A percentile compares a stretch with the other conserved stretches of the same genome.
These are phyloP conservation scores for Leptocoma aspasia DNA, from an alignment of 2,113 vertebrate species.

Conservation along the genomic window DNA sequence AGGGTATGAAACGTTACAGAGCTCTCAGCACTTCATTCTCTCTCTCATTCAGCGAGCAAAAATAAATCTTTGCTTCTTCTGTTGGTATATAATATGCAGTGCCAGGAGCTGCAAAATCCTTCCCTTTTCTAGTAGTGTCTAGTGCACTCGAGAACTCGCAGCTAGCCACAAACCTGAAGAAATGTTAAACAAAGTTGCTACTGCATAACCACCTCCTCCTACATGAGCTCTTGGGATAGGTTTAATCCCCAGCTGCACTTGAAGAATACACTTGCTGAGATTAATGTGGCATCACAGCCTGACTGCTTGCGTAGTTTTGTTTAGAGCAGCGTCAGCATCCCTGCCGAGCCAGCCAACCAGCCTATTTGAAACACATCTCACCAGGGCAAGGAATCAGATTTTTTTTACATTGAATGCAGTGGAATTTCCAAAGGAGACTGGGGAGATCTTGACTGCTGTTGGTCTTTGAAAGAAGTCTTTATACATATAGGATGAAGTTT, in stretches of 20 bases:
- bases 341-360: not conserved
- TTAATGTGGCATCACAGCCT: not conserved
- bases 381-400: not conserved
- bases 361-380: not conserved
- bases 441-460: rapidly evolving
- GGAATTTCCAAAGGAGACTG: not conserved
- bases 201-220: conserved; percentile 27
- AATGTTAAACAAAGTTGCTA: conserved; percentile 48
- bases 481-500: not conserved
- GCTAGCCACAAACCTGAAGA: not conserved
- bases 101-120: conserved; percentile 70
- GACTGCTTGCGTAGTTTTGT: not conserved
- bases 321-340: not conserved
- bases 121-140: conserved; percentile 78
- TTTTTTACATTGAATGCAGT: not conserved
- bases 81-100: conserved; percentile 22
- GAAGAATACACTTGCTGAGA: conserved; percentile 10
- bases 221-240: not conserved
- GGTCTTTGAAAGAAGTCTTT: not conserved
- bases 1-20: conserved; percentile 49
- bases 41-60: conserved; percentile 64
- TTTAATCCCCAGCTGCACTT: not conserved
- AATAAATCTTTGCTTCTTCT: conserved; percentile 66
- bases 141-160: not conserved
- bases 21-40: conserved; percentile 52